These are phyloP conservation scores for Oscheius myriophilus DNA, from an alignment of 2,888 invertebrate genomes.

Conservation along the genomic window DNA sequence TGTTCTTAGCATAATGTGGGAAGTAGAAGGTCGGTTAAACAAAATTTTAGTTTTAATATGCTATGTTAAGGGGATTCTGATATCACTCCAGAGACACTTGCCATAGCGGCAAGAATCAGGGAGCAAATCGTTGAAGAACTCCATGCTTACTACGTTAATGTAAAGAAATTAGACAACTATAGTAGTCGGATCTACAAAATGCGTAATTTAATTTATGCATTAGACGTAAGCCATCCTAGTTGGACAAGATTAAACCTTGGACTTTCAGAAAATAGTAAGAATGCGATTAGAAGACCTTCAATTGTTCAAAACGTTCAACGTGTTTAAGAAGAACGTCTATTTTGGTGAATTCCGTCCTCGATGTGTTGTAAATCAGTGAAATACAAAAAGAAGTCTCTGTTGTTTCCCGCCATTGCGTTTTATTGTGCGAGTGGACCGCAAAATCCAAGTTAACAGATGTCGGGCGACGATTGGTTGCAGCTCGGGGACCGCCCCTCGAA, in stretches of 20 bases:
- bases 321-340: constrained; percentile 48
- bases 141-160: constrained; percentile 16
- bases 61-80: constrained; percentile 7
- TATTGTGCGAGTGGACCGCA: constrained; percentile 9
- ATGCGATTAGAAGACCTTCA: constrained; percentile 44
- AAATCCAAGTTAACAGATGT: constrained; percentile 22
- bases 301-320: constrained; percentile 50
- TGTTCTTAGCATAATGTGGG: constrained; percentile 52
- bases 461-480: constrained; percentile 25
- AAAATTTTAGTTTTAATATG: neutral
- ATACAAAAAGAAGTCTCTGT: constrained; percentile 3
- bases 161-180: constrained; percentile 10
- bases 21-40: constrained; percentile 47
- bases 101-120: neutral
- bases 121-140: constrained; percentile 20
- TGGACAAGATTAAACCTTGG: neutral
- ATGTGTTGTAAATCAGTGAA: constrained; percentile 16
- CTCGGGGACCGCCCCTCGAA: constrained; percentile 23
- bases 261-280: constrained; percentile 18
- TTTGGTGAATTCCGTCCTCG: constrained; percentile 37
- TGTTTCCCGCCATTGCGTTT: constrained; percentile 4
- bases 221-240: constrained; percentile 14
- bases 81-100: constrained; percentile 7
- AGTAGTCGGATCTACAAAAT: constrained; percentile 27
- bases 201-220: constrained; percentile 18